These are phyloP conservation scores for Laticauda colubrina DNA, from an alignment of 2,113 vertebrate genomes.

Conservation along the genomic window DNA sequence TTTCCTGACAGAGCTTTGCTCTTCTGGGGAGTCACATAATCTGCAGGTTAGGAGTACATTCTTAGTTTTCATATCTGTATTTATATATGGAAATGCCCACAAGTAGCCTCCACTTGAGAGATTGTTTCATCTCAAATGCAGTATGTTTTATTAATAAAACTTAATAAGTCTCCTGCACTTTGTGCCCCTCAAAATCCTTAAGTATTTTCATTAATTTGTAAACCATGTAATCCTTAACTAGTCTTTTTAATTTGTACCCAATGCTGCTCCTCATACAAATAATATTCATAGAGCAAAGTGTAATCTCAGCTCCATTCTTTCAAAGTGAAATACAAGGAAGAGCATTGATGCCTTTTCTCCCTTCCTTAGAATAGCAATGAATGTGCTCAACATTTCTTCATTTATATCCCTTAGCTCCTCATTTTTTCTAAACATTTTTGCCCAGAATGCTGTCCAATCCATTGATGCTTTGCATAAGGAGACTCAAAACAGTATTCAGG, in stretches of 20 bases:
- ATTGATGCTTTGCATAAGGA: not conserved
- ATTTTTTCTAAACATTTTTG: not conserved
- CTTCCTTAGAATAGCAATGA: not conserved
- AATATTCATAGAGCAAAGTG: not conserved
- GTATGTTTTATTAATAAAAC: not conserved
- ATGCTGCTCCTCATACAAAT: not conserved
- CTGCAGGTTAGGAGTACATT: not conserved
- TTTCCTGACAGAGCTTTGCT: not conserved
- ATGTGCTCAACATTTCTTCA: not conserved
- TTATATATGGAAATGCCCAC: not conserved
- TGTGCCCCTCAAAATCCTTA: not conserved
- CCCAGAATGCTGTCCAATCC: not conserved
- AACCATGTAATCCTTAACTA: not conserved
- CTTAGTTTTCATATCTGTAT: not conserved
- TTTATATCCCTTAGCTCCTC: not conserved
- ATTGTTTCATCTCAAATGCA: not conserved
- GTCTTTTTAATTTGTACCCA: not conserved
- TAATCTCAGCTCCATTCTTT: not conserved
- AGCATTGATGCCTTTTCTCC: not conserved
- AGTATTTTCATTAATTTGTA: not conserved
- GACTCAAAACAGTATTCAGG: not conserved
- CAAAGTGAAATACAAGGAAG: not conserved
- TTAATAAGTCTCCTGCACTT: not conserved
- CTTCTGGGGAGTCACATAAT: not conserved
- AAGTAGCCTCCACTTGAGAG: not conserved